Evolutionary conservation across 2,888 invertebrate species (phyloP), one percentile per base, ranked within the genome.

Genomic region (Hybos culiciformis): DNA sequence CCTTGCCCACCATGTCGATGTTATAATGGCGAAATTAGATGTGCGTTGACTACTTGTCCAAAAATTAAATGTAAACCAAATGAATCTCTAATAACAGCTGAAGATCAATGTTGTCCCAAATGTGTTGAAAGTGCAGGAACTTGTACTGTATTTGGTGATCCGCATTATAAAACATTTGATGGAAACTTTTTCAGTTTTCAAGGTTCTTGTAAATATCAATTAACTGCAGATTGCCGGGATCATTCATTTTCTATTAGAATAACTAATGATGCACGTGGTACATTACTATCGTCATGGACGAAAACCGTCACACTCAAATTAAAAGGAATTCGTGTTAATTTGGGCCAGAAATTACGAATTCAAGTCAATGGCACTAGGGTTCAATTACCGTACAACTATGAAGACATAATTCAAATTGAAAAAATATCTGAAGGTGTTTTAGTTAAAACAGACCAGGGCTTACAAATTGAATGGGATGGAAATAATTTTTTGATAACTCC

Each of bases 161-260:
- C 93, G 0, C 93, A 94, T 62, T 94, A 93, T 62, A 80, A 85
- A 56, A 92, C 92, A 5, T 96, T 93, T 62, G 96, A 96, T 58
- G 92, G 93, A 29, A 83, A 84, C 60, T 84, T 90, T 58, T 94
- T 83, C 65, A 90, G 86, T 60, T 94, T 94, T 60, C 87, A 87
- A 69, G 94, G 93, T 26, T 77, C 87, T 1, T 94, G 94, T 68
- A 88, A 88, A 62, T 94, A 94, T 63, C 80, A 90, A 53, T 66
- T 94, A 51, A 80, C 82, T 1, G 79, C 86, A 15, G 92, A 93
- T 62, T 93, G 92, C 59, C 67, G 66, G 20, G 77, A 77, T 52
- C 75, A 80, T 53, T 76, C 79, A 12, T 93, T 93, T 61, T 82
- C 86, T 7, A 82, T 94, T 48, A 76, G 90, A 46, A 86, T 93